Evolutionary conservation across 2,888 invertebrate genomes (phyloP), one percentile per base, ranked within the genome.

Genomic region (Craniophora ligustri): DNA sequence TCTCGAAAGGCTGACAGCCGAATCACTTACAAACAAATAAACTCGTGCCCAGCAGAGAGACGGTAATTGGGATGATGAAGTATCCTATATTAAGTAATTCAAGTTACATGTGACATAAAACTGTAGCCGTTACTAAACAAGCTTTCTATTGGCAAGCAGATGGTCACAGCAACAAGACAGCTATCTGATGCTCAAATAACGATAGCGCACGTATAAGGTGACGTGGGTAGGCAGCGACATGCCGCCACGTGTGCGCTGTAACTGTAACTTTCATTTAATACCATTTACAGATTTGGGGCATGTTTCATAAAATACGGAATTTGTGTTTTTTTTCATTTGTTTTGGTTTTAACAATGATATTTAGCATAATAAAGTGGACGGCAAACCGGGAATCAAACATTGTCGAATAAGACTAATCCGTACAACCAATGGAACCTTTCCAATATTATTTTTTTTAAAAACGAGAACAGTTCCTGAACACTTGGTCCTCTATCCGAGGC

Each of bases 231-330:
- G 38, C 15, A 19, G 39, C 13, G 3, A 10, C 14, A 32, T 14
- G 40, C 1, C 28, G 28, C 19, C 30, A 32, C 14, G 34, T 34
- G 34, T 34, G 6, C 7, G 4, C 7, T 26, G 3, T 2, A 26
- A n/a, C 26, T 26, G 26, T 26, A 2, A 28, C 62, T 63, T 67
- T 63, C 62, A 5, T 51, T 46, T 42, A 50, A 14, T 31, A 46
- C 62, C 62, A 61, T 63, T 67, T 61, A 46, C 7, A 67, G 68
- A 51, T 61, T 67, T 51, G 31, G 51, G 62, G 11, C 62, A 67
- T 42, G 26, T 16, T 32, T 14, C 44, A 28, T 21, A 13, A 28
- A 26, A 14, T 23, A 3, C 35, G 30, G 16, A 41, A 10, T 16
- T 28, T 44, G 19, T 16, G 13, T 23, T 10, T 5, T 23, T 34